Percentiles rank a stretch among this genome's conserved stretches.
These are phyloP conservation scores for Nyctibius bracteatus DNA, from an alignment of 2,113 vertebrate genomes.

Conservation along the genomic window DNA sequence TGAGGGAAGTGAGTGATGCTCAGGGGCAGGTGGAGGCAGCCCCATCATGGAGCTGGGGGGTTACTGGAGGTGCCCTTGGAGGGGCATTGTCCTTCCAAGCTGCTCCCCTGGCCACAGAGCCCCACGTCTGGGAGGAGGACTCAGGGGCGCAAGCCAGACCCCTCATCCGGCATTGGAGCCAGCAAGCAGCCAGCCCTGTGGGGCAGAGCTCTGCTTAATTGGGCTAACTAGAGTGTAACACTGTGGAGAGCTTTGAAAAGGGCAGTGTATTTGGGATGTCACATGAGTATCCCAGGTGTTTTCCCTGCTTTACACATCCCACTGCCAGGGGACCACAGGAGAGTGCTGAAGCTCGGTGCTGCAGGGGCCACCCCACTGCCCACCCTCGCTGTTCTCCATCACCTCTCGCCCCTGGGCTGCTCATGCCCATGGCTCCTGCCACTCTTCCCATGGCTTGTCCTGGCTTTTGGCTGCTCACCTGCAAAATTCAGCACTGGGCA, in stretches of 20 bases:
- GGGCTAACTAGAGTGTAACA: not conserved
- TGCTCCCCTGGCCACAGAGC: not conserved
- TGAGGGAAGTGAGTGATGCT: accelerated
- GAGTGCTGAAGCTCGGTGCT: not conserved
- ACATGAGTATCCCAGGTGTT: not conserved
- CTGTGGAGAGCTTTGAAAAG: not conserved
- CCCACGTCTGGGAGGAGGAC: not conserved
- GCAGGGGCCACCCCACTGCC: too few species aligned
- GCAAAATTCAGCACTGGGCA: not conserved
- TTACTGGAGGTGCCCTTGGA: not conserved
- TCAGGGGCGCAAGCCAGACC: not conserved
- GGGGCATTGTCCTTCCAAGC: not conserved
- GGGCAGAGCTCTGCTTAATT: not conserved
- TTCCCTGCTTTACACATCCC: not conserved
- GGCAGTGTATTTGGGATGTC: not conserved
- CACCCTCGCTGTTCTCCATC: not conserved
- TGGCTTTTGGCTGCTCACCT: not conserved
- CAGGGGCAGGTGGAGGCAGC: not conserved
- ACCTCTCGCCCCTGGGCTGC: not conserved
- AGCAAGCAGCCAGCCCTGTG: not conserved
- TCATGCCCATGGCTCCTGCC: not conserved
- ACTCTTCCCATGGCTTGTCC: not conserved
- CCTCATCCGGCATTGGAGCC: not conserved
- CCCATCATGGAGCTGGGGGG: accelerated
- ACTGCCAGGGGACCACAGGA: not conserved